Base-by-base conservation (phyloP, 35 echinoderm and acorn worm species). In the Holothuria glaberrima region DNA sequence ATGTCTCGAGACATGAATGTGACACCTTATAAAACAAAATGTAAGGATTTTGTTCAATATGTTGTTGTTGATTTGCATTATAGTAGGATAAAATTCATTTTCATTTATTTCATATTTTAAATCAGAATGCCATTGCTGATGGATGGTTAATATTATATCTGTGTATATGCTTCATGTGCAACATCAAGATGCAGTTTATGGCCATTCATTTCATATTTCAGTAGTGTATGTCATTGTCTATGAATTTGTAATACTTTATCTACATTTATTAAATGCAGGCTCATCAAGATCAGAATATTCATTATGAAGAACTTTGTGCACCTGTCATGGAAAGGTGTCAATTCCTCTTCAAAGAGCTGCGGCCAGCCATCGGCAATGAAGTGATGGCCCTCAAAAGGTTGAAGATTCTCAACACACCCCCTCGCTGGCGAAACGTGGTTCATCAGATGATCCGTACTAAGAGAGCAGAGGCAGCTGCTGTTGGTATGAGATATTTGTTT, bases 301-400 rank as follows among this genome's bases (percentile, higher is more conserved):
- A 76, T 16, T 99, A 99, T 44, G 93, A 99, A 34, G 93, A 94
- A 10, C 48, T 99, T 19, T 99, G 97, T 59, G 74, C 61, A 4
- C 93, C 97, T 28, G 86, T 93, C 29, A 89, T 99, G 29, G 93
- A 92, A 41, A 86, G 97, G 44, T 94, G 94, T 28, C 36, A 84
- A 28, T 99, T 99, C 64, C 70, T 99, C 18, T 99, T 99, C 76
- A 93, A 90, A 54, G 97, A 99, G 86, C 86, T 99, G 46, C 88
- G 97, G 21, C 97, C 97, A 68, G 97, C 97, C 16, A 89, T 99
- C 32, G 97, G 92, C n/a, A 99, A 99, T 35, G 97, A 98, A 56
- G 97, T 99, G 12, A 90, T 91, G 0, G 91, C 97, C 46, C 81
- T 95, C 64, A 93, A 94, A 6, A 80, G 97, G 18, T 91, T 99